These are phyloP conservation scores for Scolopax rusticola DNA, from an alignment of 2,797 vertebrate species.

Conservation along the genomic window DNA sequence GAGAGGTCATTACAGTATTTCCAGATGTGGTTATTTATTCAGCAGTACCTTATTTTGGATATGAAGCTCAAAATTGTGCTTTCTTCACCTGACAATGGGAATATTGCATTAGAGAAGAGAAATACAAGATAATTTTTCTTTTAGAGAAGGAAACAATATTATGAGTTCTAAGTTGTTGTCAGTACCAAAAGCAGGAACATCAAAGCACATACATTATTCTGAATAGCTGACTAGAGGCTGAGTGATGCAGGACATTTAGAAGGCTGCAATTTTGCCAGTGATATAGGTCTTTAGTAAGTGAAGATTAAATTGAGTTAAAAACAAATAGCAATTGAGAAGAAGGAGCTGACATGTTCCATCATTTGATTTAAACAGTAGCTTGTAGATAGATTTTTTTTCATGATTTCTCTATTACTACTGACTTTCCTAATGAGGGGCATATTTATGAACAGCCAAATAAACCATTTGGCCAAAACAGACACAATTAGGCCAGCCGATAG, in stretches of 20 bases:
- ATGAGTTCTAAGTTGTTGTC: background rate
- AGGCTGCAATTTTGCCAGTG: background rate
- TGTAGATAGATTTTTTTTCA: background rate
- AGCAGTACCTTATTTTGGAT: background rate
- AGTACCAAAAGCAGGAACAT: background rate
- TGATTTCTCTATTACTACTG: background rate
- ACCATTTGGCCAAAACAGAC: background rate
- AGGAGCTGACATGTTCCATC: background rate
- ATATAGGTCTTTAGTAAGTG: background rate
- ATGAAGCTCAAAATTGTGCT: background rate
- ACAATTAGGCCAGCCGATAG: background rate
- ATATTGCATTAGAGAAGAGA: background rate
- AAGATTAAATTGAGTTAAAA: constrained; percentile 22
- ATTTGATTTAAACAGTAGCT: constrained; percentile 27
- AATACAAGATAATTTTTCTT: background rate
- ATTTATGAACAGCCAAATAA: background rate
- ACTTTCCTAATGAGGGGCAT: background rate
- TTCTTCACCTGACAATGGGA: background rate
- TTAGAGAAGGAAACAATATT: background rate
- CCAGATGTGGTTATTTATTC: background rate
- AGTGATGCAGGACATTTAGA: background rate
- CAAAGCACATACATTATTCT: background rate
- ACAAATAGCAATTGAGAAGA: constrained; percentile 1
- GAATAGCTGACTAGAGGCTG: background rate
- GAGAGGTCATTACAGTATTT: background rate